phyloP scores from a whole-genome alignment of 2,113 vertebrate species.

The Mustela lutreola region DNA sequence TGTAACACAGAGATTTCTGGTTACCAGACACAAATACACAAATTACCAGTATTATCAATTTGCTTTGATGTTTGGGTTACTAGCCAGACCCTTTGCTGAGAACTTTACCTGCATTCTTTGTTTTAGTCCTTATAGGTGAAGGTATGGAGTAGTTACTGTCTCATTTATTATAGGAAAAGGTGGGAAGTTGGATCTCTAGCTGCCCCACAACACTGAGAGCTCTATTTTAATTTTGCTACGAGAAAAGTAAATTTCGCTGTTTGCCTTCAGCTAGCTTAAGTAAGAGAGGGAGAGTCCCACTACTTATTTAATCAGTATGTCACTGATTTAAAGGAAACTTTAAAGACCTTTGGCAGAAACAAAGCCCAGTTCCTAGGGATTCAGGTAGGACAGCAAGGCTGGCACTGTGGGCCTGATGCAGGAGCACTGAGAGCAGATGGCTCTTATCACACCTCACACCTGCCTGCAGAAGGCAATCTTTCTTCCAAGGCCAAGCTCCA shows the following conservation, averaged over 20 bases:
- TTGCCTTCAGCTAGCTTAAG: neutral
- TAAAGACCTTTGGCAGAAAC: neutral
- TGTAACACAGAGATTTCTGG: neutral
- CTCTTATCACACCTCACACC: neutral
- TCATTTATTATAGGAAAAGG: neutral
- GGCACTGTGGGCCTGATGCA: neutral
- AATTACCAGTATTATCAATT: neutral
- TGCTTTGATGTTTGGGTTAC: neutral
- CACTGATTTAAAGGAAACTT: neutral
- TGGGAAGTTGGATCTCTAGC: neutral
- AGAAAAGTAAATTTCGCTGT: neutral
- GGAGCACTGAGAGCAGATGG: neutral
- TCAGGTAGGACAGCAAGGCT: neutral
- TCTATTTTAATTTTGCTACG: constrained; percentile 1
- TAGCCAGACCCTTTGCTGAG: neutral
- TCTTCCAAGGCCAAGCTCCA: neutral
- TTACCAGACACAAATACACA: neutral
- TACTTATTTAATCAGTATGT: neutral
- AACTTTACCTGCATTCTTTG: neutral
- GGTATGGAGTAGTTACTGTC: neutral
- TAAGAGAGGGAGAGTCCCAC: neutral
- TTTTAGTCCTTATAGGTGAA: neutral
- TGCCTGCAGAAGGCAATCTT: neutral
- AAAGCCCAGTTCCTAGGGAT: neutral
- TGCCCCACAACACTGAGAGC: neutral